These are phyloP conservation scores for human (Homo sapiens) DNA, from an alignment of 2,113 vertebrate species.

Conservation along the genomic window DNA sequence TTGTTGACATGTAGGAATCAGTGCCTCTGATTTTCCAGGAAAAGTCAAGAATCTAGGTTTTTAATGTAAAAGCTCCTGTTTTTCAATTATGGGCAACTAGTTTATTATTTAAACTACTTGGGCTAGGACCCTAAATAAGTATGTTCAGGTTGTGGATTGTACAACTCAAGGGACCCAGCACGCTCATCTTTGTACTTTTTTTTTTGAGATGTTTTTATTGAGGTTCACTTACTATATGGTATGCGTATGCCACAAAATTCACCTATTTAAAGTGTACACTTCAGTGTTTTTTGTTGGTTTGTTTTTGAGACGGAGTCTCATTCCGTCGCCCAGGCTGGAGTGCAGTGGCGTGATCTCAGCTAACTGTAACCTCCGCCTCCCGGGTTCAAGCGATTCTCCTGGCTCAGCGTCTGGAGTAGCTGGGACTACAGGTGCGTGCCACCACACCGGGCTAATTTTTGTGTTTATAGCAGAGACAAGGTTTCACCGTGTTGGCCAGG, in stretches of 20 bases:
- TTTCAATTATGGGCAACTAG: background rate
- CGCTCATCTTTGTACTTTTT: background rate
- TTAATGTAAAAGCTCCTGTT: background rate
- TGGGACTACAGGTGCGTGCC: too few species aligned
- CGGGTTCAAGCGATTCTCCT: too few species aligned
- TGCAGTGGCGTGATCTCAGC: too few species aligned
- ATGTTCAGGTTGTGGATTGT: background rate
- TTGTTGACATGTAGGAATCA: fast-evolving
- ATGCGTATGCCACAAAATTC: background rate
- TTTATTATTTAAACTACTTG: background rate
- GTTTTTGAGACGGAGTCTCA: too few species aligned
- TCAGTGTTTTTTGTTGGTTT: too few species aligned
- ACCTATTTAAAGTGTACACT: background rate
- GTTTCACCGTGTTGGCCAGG: too few species aligned
- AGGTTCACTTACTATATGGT: background rate
- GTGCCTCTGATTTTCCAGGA: background rate
- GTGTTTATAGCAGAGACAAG: too few species aligned
- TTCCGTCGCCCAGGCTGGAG: too few species aligned
- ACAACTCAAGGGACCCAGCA: background rate
- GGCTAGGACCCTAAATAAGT: background rate
- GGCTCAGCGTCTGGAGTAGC: too few species aligned
- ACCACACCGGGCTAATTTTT: too few species aligned
- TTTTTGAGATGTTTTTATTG: background rate
- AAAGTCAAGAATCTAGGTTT: background rate
- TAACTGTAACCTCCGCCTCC: too few species aligned